phyloP scores from a whole-genome alignment of 2,797 vertebrate species.

The Gymnodraco acuticeps region DNA sequence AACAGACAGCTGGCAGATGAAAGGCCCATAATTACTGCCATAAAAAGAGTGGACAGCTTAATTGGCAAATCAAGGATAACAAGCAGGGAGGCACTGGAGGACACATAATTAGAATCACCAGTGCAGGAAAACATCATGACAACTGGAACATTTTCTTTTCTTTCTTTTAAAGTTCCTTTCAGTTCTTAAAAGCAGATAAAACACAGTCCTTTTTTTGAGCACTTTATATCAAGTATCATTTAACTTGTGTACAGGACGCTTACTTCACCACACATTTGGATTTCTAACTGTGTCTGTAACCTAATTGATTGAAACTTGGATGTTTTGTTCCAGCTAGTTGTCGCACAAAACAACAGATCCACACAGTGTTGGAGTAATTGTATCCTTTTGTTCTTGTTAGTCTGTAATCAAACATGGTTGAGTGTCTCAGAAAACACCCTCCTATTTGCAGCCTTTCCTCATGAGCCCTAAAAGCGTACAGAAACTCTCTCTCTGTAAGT shows the following conservation, averaged over 20 bases:
- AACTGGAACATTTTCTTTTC: conserved; percentile 21
- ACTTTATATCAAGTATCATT: background rate
- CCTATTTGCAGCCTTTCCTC: conserved; percentile 64
- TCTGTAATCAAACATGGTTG: conserved; percentile 66
- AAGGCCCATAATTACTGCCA: conserved; percentile 75
- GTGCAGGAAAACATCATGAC: conserved; percentile 33
- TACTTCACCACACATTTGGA: background rate
- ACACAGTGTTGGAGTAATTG: conserved; percentile 55
- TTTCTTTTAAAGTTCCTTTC: conserved; percentile 27
- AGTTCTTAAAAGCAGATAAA: conserved; percentile 12
- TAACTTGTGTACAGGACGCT: background rate
- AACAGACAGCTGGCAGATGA: conserved; percentile 73
- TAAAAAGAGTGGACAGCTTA: conserved; percentile 75
- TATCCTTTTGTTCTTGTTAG: conserved; percentile 65
- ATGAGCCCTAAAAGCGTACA: conserved; percentile 52
- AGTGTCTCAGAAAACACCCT: conserved; percentile 58
- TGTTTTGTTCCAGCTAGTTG: background rate
- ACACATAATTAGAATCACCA: conserved; percentile 53
- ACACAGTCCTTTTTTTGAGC: background rate
- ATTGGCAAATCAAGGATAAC: conserved; percentile 79
- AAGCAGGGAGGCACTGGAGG: conserved; percentile 56
- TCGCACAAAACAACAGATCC: conserved; percentile 29
- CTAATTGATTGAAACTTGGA: conserved; percentile 16
- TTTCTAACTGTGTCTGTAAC: background rate
- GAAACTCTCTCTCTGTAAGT: conserved; percentile 40